Evolutionary conservation across 1,140 invertebrate genomes (phyloP).

Genomic region (Meteorus sp.): DNA sequence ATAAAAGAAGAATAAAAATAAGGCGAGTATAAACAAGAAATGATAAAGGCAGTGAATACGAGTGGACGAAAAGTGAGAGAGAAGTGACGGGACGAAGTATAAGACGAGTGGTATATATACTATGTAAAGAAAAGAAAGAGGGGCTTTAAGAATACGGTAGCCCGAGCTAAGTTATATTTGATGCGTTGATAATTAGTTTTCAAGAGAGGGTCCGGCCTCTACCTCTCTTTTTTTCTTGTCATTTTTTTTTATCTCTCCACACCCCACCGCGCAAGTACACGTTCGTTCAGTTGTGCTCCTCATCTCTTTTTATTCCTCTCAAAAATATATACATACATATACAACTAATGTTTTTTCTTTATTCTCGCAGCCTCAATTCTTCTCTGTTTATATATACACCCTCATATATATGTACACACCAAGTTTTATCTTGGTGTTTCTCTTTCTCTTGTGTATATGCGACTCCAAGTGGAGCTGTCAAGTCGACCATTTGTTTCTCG

Average conservation of each 20-base stretch:
- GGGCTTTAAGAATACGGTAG: slow-evolving; percentile 52
- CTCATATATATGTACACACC: too few relatives aligned
- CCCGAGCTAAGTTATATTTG: slow-evolving; percentile 58
- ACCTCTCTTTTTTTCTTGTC: slow-evolving; percentile 19
- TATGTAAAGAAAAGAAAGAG: slow-evolving; percentile 4
- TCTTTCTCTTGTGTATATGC: too few relatives aligned
- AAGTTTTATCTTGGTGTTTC: too few relatives aligned
- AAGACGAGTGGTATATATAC: too few relatives aligned
- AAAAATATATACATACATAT: not conserved
- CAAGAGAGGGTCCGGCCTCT: slow-evolving; percentile 33
- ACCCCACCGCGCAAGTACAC: slow-evolving; percentile 3
- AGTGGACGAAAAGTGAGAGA: slow-evolving; percentile 8
- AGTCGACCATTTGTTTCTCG: slow-evolving; percentile 42
- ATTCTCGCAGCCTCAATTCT: too few relatives aligned
- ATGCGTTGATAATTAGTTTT: slow-evolving; percentile 60
- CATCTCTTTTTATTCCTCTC: slow-evolving; percentile 10
- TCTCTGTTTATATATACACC: too few relatives aligned
- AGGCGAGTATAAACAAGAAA: slow-evolving; percentile 24
- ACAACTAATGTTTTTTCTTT: too few relatives aligned
- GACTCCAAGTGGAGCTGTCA: slow-evolving; percentile 37
- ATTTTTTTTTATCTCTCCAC: slow-evolving; percentile 17
- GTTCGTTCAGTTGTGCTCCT: not conserved
- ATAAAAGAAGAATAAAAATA: slow-evolving; percentile 28
- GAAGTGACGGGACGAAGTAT: slow-evolving; percentile 16
- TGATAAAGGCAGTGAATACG: slow-evolving; percentile 21